Percentiles rank a stretch among this genome's conserved stretches.
phyloP scores from a whole-genome alignment of 2,888 invertebrate species.

The Helleia helle region DNA sequence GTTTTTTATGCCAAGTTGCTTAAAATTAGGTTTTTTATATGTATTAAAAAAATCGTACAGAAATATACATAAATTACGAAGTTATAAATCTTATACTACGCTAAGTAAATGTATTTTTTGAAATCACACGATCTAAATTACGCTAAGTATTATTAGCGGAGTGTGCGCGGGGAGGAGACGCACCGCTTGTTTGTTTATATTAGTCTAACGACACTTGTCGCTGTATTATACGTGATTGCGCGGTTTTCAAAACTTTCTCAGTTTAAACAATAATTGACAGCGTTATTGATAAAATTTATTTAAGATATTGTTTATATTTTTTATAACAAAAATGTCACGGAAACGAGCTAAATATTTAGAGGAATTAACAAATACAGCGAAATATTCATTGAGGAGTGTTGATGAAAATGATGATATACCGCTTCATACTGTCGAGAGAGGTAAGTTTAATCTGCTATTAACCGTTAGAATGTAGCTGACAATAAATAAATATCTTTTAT shows the following conservation, averaged over 20 bases:
- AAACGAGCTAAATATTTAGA: constrained; percentile 11
- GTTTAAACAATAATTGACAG: constrained; percentile 5
- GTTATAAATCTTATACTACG: constrained; percentile 14
- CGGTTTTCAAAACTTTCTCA: not conserved
- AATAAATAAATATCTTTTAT: constrained; percentile 7
- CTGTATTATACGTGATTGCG: constrained; percentile 2
- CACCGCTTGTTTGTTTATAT: constrained; percentile 11
- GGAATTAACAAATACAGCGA: constrained; percentile 11
- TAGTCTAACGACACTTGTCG: constrained; percentile 12
- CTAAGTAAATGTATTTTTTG: constrained; percentile 14
- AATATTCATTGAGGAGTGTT: constrained; percentile 14
- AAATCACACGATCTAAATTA: constrained; percentile 13
- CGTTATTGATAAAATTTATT: constrained; percentile 4
- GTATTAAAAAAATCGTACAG: constrained; percentile 7
- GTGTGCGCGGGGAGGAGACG: constrained; percentile 9
- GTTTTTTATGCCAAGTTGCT: constrained; percentile 12
- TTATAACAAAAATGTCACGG: constrained; percentile 10
- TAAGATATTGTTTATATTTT: constrained; percentile 6
- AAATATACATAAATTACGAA: constrained; percentile 14
- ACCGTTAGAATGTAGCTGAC: constrained; percentile 9
- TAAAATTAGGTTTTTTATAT: constrained; percentile 11
- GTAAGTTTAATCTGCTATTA: constrained; percentile 12
- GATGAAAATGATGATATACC: constrained; percentile 10
- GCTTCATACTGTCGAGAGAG: constrained; percentile 13
- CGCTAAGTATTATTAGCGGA: constrained; percentile 10